A percentile compares a stretch with the other conserved stretches of the same genome.
These are phyloP conservation scores for Steatocranus sp. DNA, from an alignment of 2,797 vertebrate genomes.

Conservation along the genomic window DNA sequence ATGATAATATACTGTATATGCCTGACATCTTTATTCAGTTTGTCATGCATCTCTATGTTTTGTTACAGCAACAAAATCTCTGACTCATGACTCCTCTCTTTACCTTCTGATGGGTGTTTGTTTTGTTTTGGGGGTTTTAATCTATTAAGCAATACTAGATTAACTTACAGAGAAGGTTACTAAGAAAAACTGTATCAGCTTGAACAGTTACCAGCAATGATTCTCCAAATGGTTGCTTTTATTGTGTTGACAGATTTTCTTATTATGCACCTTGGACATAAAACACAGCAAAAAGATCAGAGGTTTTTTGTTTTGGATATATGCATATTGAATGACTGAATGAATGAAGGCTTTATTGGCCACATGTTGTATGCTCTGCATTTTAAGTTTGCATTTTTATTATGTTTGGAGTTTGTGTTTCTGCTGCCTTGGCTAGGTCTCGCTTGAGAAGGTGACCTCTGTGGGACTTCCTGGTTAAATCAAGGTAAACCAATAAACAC, in stretches of 20 bases:
- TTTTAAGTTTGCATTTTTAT: background rate
- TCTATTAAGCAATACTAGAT: background rate
- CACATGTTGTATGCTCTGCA: background rate
- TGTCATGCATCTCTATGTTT: background rate
- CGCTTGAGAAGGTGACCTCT: background rate
- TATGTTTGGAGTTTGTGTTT: background rate
- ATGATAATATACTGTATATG: background rate
- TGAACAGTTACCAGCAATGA: background rate
- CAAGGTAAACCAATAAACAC: background rate
- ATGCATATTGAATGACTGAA: background rate
- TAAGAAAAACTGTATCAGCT: background rate
- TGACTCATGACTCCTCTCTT: background rate
- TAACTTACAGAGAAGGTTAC: background rate
- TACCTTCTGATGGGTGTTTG: background rate
- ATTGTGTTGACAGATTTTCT: background rate
- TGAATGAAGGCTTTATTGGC: too few species aligned
- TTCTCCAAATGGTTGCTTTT: rapidly evolving
- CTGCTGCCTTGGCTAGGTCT: background rate
- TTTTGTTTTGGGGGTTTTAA: background rate
- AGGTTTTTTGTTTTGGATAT: background rate
- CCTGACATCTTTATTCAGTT: background rate
- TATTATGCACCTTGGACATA: background rate
- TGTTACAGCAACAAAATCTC: background rate
- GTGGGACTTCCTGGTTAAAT: background rate
- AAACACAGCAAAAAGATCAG: background rate